phyloP scores from a whole-genome alignment of 2,113 vertebrate species.

The Prinia subflava region DNA sequence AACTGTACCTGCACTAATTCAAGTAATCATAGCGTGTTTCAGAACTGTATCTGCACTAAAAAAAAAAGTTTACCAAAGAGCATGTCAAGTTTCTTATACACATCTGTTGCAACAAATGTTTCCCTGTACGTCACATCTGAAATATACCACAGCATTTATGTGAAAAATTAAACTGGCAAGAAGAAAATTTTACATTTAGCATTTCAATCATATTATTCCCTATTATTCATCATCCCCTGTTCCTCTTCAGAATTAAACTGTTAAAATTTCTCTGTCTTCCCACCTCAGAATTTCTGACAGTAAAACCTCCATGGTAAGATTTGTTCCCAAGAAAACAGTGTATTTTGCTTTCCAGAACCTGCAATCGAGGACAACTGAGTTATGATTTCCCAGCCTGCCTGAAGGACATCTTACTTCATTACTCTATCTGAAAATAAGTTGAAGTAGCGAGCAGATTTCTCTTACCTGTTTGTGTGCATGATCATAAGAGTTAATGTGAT shows the following conservation, averaged over 20 bases:
- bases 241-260: not conserved
- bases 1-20: not conserved
- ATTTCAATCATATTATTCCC: not conserved
- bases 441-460: not conserved
- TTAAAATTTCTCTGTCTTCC: not conserved
- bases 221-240: not conserved
- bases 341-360: not conserved
- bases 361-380: not conserved
- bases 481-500: slow-evolving; percentile 98
- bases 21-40: not conserved
- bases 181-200: not conserved
- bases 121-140: not conserved
- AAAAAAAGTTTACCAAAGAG: not conserved
- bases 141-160: not conserved
- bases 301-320: not conserved
- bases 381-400: not conserved
- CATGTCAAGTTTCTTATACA: not conserved
- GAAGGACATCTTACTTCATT: not conserved
- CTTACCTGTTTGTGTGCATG: slow-evolving; percentile 97
- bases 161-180: not conserved
- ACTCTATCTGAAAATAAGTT: not conserved
- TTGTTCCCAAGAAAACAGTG: not conserved
- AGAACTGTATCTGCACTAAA: not conserved
- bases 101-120: not conserved
- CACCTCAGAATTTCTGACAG: not conserved